Base-by-base conservation (phyloP, 2,888 invertebrate genomes). In the Drosophila sordidapex region DNA sequence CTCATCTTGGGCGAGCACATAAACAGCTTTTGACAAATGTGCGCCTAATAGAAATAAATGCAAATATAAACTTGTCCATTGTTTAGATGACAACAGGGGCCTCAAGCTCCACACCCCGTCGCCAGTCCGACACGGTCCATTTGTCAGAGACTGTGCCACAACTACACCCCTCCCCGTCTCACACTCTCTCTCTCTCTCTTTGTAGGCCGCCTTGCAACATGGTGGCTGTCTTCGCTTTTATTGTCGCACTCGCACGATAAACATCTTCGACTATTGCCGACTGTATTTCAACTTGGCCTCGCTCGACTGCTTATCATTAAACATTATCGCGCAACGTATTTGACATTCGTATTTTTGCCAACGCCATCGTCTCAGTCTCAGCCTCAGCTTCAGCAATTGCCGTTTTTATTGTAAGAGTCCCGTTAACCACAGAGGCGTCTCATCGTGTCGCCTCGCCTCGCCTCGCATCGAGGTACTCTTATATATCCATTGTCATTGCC, bases 31-130 rank as follows among this genome's bases (percentile, higher is more conserved):
- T 87, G 91, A 87, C 91, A 87, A 87, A 87, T 90, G 87, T 77
- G 76, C 73, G 87, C 87, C 91, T 87, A 87, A 87, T 87, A 87
- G 87, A 87, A 87, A 91, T 87, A 87, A 87, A 87, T 87, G 87
- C 87, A 87, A 87, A 87, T 91, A 87, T 87, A 90, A 87, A 90
- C 87, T 90, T 91, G 87, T 82, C 90, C 87, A 91, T 90, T 81
- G 76, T 88, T 83, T 67, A 62, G 82, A 75, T 81, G 90, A 73
- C 87, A 81, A 78, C 68, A 75, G 83, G 46, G 46, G 70, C 60
- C 70, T 69, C 11, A 15, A 25, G 3, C 1, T 8, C 46, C 46
- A 8, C 15, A 25, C 15, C 15, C 8, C 52, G 80, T 82, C 75
- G 74, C 79, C 81, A 84, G 85, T 81, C 87, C 89, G 90, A 76